Percentiles rank a stretch among this genome's conserved stretches.
Evolutionary conservation across 2,888 invertebrate genomes (phyloP).

Genomic region (Sturmia bella): DNA sequence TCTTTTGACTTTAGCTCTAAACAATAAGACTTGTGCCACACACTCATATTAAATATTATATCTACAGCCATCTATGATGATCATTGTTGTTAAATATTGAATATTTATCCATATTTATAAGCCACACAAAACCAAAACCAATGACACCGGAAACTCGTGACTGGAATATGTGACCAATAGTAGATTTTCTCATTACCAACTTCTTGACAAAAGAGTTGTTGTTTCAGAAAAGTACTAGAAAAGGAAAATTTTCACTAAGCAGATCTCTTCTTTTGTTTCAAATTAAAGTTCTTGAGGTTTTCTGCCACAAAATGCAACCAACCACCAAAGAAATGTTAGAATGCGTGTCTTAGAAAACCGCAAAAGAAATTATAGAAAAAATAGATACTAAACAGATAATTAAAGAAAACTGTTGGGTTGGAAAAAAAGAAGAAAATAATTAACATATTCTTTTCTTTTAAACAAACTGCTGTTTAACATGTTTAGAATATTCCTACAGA

Average conservation of each 20-base stretch:
- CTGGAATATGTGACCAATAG: slow-evolving; percentile 58
- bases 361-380: slow-evolving; percentile 31
- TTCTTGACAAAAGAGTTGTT: background rate
- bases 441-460: too few species aligned
- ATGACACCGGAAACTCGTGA: slow-evolving; percentile 71
- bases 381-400: slow-evolving; percentile 24
- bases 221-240: slow-evolving; percentile 15
- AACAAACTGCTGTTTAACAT: background rate
- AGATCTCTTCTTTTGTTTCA: background rate
- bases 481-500: too few species aligned
- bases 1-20: slow-evolving; percentile 16
- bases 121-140: slow-evolving; percentile 63
- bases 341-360: slow-evolving; percentile 3
- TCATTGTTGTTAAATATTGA: slow-evolving; percentile 54
- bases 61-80: slow-evolving; percentile 48
- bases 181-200: slow-evolving; percentile 35
- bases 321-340: slow-evolving; percentile 14
- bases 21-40: slow-evolving; percentile 50
- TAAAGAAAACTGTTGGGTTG: slow-evolving; percentile 25
- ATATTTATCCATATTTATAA: slow-evolving; percentile 65
- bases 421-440: slow-evolving; percentile 20
- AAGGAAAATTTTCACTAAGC: slow-evolving; percentile 25
- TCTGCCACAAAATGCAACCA: background rate
- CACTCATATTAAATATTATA: slow-evolving; percentile 20
- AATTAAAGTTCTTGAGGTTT: slow-evolving; percentile 29